Evolutionary conservation across 2,113 vertebrate species (phyloP), one percentile per base, ranked within the genome.

Genomic region (Lycocorax pyrrhopterus): DNA sequence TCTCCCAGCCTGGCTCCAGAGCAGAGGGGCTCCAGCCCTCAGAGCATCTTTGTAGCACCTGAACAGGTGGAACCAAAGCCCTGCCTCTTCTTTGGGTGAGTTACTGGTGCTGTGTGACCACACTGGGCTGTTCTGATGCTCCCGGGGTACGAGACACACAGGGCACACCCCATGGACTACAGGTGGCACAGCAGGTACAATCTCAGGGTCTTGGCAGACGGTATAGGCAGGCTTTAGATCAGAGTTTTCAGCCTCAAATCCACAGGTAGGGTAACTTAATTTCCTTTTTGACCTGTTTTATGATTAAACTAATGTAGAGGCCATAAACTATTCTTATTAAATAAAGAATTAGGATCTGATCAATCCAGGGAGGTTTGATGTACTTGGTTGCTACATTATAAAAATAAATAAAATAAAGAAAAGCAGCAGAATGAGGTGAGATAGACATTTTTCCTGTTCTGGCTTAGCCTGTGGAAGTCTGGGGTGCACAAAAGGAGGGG

Each of bases 101-200:
- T 7, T 19, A 3, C 0, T 17, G 52, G 46, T 30, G 62, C 37
- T 73, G 46, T 10, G 32, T 9, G 26, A 52, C n/a, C 63, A 10
- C 27, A 18, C 4, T 14, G 17, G 35, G 10, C 71, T 79, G 26
- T 5, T 55, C 33, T 49, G 55, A 22, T n/a, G 62, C 39, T 58
- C 58, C 6, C 0, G 2, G 8, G 21, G 30, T 30, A 37, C 0
- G 0, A 71, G 73, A n/a, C 47, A 62, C 79, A 29, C 37, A 27
- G n/a, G 0, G 6, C 9, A 17, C 46, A 23, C 7, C 51, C 21
- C 20, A 37, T 3, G 44, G 58, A n/a, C 22, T 13, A 7, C 26
- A 78, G 44, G 53, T 43, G 37, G 17, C 59, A 52, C 52, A 37
- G 46, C 23, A 67, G 43, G 16, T 10, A 32, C 6, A 7, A 22